Percentiles rank a stretch among this genome's conserved stretches.
phyloP scores from a whole-genome alignment of 2,888 invertebrate genomes.

The Eupeodes latifasciatus region DNA sequence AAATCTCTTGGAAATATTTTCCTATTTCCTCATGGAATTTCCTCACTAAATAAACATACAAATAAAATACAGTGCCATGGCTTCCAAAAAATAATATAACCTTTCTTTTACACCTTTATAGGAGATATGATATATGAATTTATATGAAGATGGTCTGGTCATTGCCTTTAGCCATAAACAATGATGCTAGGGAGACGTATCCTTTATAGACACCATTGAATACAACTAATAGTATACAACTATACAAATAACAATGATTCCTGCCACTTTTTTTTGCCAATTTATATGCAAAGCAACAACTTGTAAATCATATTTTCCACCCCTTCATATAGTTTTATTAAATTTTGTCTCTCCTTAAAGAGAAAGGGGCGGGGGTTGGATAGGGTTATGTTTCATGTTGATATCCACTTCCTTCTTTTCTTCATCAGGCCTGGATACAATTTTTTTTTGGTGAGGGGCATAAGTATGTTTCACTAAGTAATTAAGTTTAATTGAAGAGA shows the following conservation, averaged over 20 bases:
- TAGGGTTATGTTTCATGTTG: background rate
- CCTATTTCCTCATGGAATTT: constrained; percentile 47
- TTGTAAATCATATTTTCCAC: constrained; percentile 70
- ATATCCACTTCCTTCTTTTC: background rate
- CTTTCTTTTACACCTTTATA: constrained; percentile 30
- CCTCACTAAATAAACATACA: constrained; percentile 43
- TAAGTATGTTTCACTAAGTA: too few relatives aligned
- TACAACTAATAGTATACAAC: too few relatives aligned
- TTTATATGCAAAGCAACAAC: constrained; percentile 75
- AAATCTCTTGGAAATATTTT: constrained; percentile 33
- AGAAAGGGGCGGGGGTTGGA: background rate
- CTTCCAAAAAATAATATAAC: constrained; percentile 41
- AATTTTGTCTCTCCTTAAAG: constrained; percentile 53
- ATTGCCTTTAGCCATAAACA: constrained; percentile 51
- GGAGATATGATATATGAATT: too few relatives aligned
- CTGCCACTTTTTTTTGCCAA: constrained; percentile 48
- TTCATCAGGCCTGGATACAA: background rate
- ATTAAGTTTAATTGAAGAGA: too few relatives aligned
- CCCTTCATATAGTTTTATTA: constrained; percentile 69
- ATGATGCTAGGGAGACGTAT: background rate
- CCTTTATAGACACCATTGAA: too few relatives aligned
- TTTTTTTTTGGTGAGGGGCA: too few relatives aligned
- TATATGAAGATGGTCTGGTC: constrained; percentile 28
- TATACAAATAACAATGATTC: constrained; percentile 40
- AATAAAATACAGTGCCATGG: constrained; percentile 14